A percentile compares a stretch with the other conserved stretches of the same genome.
These are phyloP conservation scores for Etia nguti DNA, from an alignment of 2,113 vertebrate genomes.

Conservation along the genomic window DNA sequence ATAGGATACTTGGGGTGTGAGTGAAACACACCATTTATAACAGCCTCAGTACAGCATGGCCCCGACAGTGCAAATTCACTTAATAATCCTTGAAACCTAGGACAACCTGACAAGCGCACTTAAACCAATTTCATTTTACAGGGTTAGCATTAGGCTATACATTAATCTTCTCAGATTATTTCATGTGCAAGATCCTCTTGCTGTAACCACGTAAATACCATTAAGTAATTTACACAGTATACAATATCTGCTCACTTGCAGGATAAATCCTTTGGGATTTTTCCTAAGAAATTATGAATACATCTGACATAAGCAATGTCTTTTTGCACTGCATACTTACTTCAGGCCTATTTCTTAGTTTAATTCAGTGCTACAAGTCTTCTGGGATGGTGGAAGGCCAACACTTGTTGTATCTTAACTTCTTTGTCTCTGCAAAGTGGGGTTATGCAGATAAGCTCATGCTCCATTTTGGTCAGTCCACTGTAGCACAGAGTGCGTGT, in stretches of 20 bases:
- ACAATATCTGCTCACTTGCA: not conserved
- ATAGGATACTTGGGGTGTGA: constrained; percentile 50
- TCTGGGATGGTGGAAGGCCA: not conserved
- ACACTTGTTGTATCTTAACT: constrained; percentile 8
- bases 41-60: constrained; percentile 27
- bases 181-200: not conserved
- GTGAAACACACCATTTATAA: constrained; percentile 50
- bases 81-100: constrained; percentile 59
- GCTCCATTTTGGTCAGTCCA: constrained; percentile 9
- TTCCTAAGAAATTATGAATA: not conserved
- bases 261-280: not conserved
- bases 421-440: constrained; percentile 9
- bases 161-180: constrained; percentile 10
- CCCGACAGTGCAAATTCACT: constrained; percentile 41
- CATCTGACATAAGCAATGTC: not conserved
- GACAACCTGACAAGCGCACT: constrained; percentile 25
- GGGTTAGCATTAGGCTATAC: not conserved
- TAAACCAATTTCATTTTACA: not conserved
- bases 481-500: not conserved
- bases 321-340: constrained; percentile 7
- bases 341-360: constrained; percentile 7
- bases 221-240: not conserved
- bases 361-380: constrained; percentile 9
- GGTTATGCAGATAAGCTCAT: constrained; percentile 31
- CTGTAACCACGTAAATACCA: not conserved